phyloP scores from a whole-genome alignment of 2,797 vertebrate species.

The Eidolon dupreanum region DNA sequence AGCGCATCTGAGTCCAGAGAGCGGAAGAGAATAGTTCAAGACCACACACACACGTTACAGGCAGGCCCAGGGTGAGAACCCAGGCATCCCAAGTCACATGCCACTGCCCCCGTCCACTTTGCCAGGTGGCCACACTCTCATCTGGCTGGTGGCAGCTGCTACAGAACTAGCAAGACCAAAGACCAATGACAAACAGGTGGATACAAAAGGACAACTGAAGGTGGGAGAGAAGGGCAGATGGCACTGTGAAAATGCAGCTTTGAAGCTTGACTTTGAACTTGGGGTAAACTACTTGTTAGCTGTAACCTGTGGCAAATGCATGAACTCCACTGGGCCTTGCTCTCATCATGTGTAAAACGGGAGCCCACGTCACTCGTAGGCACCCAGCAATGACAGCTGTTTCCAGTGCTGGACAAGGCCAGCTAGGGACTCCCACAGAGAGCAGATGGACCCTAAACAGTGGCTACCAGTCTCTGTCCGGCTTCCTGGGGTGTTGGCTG shows the following conservation, averaged over 20 bases:
- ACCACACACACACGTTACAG: background rate
- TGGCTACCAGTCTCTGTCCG: accelerated
- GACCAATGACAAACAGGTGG: background rate
- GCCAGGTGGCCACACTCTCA: background rate
- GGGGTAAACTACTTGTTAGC: accelerated
- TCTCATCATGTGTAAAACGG: background rate
- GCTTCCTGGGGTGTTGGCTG: background rate
- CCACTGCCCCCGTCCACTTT: background rate
- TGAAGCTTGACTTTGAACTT: background rate
- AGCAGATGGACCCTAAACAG: accelerated
- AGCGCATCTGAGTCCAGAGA: accelerated
- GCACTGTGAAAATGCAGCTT: background rate
- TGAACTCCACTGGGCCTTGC: background rate
- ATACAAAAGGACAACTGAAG: background rate
- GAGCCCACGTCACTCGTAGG: accelerated
- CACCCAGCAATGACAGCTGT: background rate
- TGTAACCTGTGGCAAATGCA: background rate
- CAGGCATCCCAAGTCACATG: accelerated
- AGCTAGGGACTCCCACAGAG: background rate
- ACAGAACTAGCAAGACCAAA: background rate
- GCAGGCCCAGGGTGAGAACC: background rate
- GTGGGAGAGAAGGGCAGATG: accelerated
- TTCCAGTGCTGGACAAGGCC: background rate
- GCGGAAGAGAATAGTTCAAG: background rate
- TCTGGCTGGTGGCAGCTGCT: background rate